These are phyloP conservation scores for Panurus biarmicus DNA, from an alignment of 2,113 vertebrate genomes.

Conservation along the genomic window DNA sequence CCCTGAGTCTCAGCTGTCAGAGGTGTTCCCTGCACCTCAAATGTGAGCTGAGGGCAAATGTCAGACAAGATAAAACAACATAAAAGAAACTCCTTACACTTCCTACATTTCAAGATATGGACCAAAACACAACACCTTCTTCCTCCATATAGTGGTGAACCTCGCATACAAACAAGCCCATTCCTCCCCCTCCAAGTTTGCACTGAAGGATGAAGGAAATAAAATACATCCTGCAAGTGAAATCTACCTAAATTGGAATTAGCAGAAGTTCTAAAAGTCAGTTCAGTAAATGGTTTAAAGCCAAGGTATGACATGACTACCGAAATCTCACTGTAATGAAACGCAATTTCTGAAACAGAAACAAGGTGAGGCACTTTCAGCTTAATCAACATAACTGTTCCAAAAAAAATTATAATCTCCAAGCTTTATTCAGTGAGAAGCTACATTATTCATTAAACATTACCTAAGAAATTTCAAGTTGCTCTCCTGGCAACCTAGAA, in stretches of 20 bases:
- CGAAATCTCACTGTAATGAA: neutral
- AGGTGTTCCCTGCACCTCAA: neutral
- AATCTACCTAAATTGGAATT: neutral
- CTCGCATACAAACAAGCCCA: neutral
- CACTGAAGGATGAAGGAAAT: neutral
- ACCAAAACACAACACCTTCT: neutral
- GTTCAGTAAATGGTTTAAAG: neutral
- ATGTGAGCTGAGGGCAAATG: neutral
- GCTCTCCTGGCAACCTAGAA: neutral
- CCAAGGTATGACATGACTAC: neutral
- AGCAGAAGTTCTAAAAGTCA: neutral
- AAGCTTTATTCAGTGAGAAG: neutral
- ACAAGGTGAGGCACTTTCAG: neutral
- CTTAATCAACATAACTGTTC: neutral
- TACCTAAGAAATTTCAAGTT: neutral
- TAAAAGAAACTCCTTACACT: neutral
- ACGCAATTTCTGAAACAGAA: neutral
- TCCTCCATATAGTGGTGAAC: neutral
- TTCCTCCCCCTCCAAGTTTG: neutral
- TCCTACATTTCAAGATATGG: neutral
- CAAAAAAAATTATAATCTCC: neutral
- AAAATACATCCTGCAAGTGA: neutral
- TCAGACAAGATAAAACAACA: neutral
- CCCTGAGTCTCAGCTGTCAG: neutral
- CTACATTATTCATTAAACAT: neutral